Evolutionary conservation across 1,140 invertebrate genomes (phyloP).

Genomic region (Drosophila parabipectinata): DNA sequence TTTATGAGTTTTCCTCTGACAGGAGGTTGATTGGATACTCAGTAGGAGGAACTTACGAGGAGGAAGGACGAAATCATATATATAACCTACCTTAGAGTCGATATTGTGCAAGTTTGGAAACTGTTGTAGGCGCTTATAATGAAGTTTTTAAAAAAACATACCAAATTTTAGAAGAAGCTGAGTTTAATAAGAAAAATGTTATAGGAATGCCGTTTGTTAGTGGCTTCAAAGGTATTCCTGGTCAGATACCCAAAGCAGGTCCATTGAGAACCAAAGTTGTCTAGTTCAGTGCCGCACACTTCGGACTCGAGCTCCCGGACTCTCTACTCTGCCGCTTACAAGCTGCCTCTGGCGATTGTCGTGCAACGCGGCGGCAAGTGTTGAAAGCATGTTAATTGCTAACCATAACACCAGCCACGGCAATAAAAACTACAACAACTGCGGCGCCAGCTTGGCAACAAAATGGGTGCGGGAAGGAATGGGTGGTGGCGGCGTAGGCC

Average conservation of each 20-base stretch:
- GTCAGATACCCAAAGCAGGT: slow-evolving; percentile 60
- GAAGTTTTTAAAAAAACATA: no score
- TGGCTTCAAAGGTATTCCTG: slow-evolving; percentile 63
- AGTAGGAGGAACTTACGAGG: no score
- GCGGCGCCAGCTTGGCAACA: slow-evolving; percentile 33
- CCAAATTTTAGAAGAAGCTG: no score
- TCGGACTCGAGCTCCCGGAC: slow-evolving; percentile 4
- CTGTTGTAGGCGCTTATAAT: no score
- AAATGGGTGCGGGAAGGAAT: slow-evolving; percentile 10
- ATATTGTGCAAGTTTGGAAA: no score
- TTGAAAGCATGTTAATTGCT: slow-evolving; percentile 80
- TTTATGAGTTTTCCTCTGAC: no score
- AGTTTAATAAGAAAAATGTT: no score
- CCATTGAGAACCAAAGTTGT: slow-evolving; percentile 32
- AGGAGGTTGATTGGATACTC: no score
- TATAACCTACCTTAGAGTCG: no score
- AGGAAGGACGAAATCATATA: no score
- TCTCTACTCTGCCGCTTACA: slow-evolving; percentile 26
- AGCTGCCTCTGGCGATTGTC: slow-evolving; percentile 53
- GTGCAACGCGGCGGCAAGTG: slow-evolving; percentile 67
- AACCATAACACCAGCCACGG: slow-evolving; percentile 64
- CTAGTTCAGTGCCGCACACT: slow-evolving; percentile 42
- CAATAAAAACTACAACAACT: slow-evolving; percentile 36
- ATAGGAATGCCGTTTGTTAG: no score
- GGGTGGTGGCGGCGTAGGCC: slow-evolving; percentile 24